A percentile compares a stretch with the other conserved stretches of the same genome.
phyloP scores from a whole-genome alignment of 1,140 invertebrate species.

The Pissodes strobi region DNA sequence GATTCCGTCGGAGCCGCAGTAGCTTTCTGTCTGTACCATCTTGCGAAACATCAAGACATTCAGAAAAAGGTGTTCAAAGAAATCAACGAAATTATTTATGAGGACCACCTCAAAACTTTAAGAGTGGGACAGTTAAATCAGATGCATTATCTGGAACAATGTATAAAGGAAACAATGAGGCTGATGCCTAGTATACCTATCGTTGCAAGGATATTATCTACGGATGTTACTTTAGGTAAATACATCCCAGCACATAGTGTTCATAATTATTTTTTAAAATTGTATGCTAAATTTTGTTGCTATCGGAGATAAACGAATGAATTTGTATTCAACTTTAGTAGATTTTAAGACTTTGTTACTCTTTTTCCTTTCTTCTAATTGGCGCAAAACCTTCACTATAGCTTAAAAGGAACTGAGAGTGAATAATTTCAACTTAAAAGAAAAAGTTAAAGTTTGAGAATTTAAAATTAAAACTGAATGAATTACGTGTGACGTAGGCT shows the following conservation, averaged over 20 bases:
- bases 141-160: conserved; percentile 69
- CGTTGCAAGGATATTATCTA: conserved; percentile 62
- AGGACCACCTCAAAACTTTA: conserved; percentile 5
- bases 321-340: too few relatives aligned
- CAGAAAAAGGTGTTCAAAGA: conserved; percentile 67
- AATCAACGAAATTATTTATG: conserved; percentile 29
- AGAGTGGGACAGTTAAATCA: conserved; percentile 60
- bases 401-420: too few relatives aligned
- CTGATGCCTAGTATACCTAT: conserved; percentile 72
- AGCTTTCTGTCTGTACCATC: conserved; percentile 63
- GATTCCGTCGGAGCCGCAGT: conserved; percentile 71
- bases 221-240: conserved; percentile 58
- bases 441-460: too few relatives aligned
- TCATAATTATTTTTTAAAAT: too few relatives aligned
- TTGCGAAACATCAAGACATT: conserved; percentile 64
- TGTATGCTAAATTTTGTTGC: not conserved
- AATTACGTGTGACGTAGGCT: too few relatives aligned
- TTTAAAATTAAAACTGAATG: too few relatives aligned
- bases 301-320: too few relatives aligned
- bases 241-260: too few relatives aligned
- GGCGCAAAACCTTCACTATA: too few relatives aligned
- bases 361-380: too few relatives aligned
- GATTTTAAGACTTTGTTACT: too few relatives aligned
- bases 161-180: conserved; percentile 69
- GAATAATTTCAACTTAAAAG: too few relatives aligned